These are phyloP conservation scores for Indri indri DNA, from an alignment of 2,113 vertebrate species.

Conservation along the genomic window DNA sequence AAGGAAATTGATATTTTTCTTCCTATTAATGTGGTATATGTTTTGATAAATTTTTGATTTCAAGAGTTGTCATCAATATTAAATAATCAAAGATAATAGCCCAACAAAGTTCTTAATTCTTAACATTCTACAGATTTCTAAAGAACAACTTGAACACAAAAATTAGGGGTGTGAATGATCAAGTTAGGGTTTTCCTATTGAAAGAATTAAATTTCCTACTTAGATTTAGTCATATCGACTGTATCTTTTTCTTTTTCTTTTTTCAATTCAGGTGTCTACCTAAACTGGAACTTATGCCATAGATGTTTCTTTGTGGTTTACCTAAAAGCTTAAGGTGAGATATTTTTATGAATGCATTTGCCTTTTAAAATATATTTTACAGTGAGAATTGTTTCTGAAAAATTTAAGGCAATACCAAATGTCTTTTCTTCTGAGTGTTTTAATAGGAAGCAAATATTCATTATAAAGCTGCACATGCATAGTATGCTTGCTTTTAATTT, in stretches of 20 bases:
- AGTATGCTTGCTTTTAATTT: background rate
- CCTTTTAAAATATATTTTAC: slow-evolving; percentile 22
- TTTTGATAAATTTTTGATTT: background rate
- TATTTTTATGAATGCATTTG: slow-evolving; percentile 32
- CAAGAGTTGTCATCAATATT: background rate
- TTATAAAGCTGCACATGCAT: background rate
- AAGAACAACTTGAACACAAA: slow-evolving; percentile 12
- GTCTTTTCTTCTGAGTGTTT: slow-evolving; percentile 29
- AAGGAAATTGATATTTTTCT: background rate
- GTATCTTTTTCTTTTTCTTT: background rate
- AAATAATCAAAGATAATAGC: slow-evolving; percentile 3
- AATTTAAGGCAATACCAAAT: slow-evolving; percentile 28
- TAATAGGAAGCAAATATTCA: slow-evolving; percentile 14
- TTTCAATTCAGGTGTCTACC: slow-evolving; percentile 51
- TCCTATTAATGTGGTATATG: background rate
- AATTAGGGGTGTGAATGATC: background rate
- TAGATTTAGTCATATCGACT: background rate
- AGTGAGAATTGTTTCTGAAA: slow-evolving; percentile 48
- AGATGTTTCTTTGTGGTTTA: slow-evolving; percentile 48
- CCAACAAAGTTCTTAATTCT: slow-evolving; percentile 2
- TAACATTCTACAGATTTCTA: background rate
- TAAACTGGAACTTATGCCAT: background rate
- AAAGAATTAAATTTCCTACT: background rate
- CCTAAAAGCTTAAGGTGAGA: slow-evolving; percentile 40
- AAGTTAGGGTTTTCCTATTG: background rate